phyloP scores from a whole-genome alignment of 2,113 vertebrate genomes.

The Addax nasomaculatus region DNA sequence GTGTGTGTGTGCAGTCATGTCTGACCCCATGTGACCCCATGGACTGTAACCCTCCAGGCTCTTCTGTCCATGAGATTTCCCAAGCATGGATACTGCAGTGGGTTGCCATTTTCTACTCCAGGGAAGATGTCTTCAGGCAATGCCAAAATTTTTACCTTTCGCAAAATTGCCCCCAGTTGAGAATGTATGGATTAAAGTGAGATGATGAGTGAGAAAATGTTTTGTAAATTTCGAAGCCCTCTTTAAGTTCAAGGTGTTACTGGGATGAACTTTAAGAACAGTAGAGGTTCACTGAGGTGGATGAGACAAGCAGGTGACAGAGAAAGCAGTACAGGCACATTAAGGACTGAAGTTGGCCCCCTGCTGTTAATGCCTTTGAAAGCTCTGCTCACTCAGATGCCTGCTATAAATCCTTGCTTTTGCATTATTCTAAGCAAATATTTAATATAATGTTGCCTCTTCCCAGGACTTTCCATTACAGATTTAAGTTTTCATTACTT shows the following conservation, averaged over 20 bases:
- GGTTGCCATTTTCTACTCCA: neutral
- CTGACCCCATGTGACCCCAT: neutral
- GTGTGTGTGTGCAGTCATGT: neutral
- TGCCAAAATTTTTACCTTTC: neutral
- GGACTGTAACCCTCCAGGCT: neutral
- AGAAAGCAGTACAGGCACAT: fast-evolving
- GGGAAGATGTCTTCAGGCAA: neutral
- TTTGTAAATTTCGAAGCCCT: neutral
- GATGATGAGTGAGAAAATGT: neutral
- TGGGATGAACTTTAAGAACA: neutral
- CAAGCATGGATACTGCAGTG: neutral
- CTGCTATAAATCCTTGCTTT: neutral
- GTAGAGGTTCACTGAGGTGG: neutral
- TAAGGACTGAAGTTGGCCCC: neutral
- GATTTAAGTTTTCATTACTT: neutral
- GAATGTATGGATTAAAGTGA: neutral
- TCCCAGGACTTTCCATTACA: neutral
- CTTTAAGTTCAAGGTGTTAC: neutral
- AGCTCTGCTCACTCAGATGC: neutral
- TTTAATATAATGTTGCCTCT: neutral
- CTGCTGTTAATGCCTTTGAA: no score
- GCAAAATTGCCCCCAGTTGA: neutral
- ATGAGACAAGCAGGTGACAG: fast-evolving
- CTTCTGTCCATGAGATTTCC: neutral
- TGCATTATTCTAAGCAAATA: neutral